These are phyloP conservation scores for Actenoides lindsayi DNA, from an alignment of 2,113 vertebrate genomes.

Conservation along the genomic window DNA sequence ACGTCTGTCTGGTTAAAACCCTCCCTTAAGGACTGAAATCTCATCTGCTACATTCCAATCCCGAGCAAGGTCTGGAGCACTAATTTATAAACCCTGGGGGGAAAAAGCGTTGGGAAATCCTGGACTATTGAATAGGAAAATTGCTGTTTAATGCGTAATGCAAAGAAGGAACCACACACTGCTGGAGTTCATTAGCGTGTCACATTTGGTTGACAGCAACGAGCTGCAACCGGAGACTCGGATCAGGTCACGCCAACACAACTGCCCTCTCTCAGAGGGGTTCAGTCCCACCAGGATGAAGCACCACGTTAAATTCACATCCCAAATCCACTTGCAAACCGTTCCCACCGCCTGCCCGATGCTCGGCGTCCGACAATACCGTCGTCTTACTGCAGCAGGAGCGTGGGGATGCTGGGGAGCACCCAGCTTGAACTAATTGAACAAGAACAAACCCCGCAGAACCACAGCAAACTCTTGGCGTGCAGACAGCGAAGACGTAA, in stretches of 20 bases:
- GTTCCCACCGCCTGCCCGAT: fast-evolving
- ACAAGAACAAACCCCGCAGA: not conserved
- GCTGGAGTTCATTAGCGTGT: not conserved
- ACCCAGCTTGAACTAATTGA: not conserved
- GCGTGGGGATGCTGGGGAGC: not conserved
- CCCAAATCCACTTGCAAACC: not conserved
- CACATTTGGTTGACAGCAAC: not conserved
- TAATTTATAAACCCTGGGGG: not conserved
- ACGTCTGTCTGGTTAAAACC: not conserved
- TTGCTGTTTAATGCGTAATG: not conserved
- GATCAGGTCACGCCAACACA: not conserved
- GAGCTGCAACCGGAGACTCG: fast-evolving
- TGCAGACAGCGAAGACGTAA: not conserved
- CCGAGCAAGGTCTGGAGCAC: not conserved
- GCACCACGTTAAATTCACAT: not conserved
- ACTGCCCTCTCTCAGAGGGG: not conserved
- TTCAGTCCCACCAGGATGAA: not conserved
- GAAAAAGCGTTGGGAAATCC: not conserved
- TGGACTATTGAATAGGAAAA: not conserved
- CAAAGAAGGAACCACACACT: not conserved
- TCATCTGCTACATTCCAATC: constrained; percentile 4
- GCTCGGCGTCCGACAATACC: not conserved
- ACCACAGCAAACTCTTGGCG: not conserved
- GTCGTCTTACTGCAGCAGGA: not conserved
- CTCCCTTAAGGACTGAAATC: constrained; percentile 4